A percentile compares a stretch with the other conserved stretches of the same genome.
Evolutionary conservation across 2,797 vertebrate species (phyloP).

Genomic region (Cyclura pinguis): DNA sequence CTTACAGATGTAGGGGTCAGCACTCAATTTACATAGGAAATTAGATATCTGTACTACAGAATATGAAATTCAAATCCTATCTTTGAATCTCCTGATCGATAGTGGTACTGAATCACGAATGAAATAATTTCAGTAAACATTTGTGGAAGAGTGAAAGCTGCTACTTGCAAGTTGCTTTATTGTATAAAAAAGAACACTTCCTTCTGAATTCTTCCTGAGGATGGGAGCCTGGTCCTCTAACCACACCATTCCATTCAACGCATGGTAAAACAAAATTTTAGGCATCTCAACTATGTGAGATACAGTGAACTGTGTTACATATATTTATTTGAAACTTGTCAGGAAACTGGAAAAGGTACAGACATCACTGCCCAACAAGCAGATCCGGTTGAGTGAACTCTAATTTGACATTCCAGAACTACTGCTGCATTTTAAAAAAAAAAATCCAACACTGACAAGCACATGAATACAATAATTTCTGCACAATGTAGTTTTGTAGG

Average conservation of each 20-base stretch:
- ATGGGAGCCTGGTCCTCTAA: neutral
- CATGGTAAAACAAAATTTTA: neutral
- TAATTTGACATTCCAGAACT: constrained; percentile 26
- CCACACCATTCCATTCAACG: neutral
- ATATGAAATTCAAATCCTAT: neutral
- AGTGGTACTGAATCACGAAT: neutral
- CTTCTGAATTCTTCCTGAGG: neutral
- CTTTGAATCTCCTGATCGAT: neutral
- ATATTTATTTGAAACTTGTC: neutral
- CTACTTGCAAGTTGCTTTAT: neutral
- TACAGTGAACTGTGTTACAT: constrained; percentile 3
- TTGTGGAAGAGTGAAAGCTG: neutral
- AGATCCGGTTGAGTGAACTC: constrained; percentile 39
- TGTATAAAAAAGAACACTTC: neutral
- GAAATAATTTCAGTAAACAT: neutral
- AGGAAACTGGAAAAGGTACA: constrained; percentile 8
- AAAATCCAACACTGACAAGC: neutral
- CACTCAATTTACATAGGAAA: neutral
- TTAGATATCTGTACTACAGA: neutral
- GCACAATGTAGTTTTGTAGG: neutral
- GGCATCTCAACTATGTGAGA: neutral
- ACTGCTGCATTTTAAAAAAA: neutral
- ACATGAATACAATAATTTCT: neutral
- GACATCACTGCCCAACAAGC: neutral
- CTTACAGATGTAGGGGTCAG: neutral